phyloP scores from a whole-genome alignment of 2,113 vertebrate species.

The Orcinus orca region DNA sequence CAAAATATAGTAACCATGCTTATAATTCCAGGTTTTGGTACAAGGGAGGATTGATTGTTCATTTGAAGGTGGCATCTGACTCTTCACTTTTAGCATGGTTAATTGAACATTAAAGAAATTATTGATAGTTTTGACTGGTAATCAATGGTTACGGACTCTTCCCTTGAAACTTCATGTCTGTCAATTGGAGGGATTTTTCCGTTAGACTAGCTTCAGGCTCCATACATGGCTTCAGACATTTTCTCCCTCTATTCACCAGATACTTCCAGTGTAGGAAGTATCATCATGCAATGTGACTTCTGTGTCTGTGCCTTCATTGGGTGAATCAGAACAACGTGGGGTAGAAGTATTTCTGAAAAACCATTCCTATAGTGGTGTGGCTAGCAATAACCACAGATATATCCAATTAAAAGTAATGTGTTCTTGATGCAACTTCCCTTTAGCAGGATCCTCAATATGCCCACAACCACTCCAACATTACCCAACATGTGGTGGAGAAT shows the following conservation, averaged over 20 bases:
- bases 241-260: neutral
- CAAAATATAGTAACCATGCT: neutral
- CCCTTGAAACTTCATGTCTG: neutral
- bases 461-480: neutral
- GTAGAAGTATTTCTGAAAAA: conserved; percentile 15
- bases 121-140: neutral
- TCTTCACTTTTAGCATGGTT: neutral
- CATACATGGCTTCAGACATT: neutral
- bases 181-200: neutral
- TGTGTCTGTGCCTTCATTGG: neutral
- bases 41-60: neutral
- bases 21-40: neutral
- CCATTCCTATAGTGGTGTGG: neutral
- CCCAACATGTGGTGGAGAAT: neutral
- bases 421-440: neutral
- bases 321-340: neutral
- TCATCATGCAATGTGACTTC: neutral
- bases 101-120: conserved; percentile 13
- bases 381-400: neutral
- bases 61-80: neutral
- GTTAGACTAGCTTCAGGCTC: neutral
- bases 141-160: neutral
- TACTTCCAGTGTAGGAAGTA: neutral
- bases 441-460: neutral
- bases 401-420: neutral